Evolutionary conservation across 2,888 invertebrate genomes (phyloP), one percentile per base, ranked within the genome.

Genomic region (Rosalia funebris): DNA sequence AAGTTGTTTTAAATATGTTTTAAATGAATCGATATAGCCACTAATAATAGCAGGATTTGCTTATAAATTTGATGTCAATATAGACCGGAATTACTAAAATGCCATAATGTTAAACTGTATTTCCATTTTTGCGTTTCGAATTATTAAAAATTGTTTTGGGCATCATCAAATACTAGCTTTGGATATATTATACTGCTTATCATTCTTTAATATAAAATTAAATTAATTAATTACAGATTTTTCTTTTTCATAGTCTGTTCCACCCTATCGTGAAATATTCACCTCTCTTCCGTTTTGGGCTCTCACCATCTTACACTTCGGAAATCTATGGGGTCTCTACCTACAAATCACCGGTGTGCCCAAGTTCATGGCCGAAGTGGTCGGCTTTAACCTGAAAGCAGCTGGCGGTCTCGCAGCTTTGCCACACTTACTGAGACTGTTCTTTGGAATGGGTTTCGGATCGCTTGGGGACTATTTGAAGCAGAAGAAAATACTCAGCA

Each of bases 341-440:
- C 39, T 75, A 15, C 62, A 70, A 36, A 16, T 73, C 0, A 66
- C 66, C 1, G 59, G 60, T 17, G 67, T 66, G 2, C 74, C 74
- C 1, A 72, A 73, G 53, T 75, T 69, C 42, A 58, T 75, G 52
- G 58, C 62, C 3, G 66, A 72, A 56, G 70, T 69, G 9, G 46
- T 73, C 4, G 71, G 69, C n/a, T 73, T 72, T 58, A 60, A 73
- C 47, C 46, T 76, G 39, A 71, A 71, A 62, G 55, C 61, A n/a
- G 70, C 75, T 1, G 76, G 74, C 19, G 62, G 63, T 2, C 54
- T 76, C 2, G 70, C 75, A 1, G 71, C 75, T 1, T 36, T 75
- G 20, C 76, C 77, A 5, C 71, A 75, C 48, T 37, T 77, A 1
- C 31, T 65, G n/a, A 63, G 77, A 53, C 54, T 77, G 37, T 61